phyloP scores from a whole-genome alignment of 1,140 invertebrate species.

The Cyclina sinensis region DNA sequence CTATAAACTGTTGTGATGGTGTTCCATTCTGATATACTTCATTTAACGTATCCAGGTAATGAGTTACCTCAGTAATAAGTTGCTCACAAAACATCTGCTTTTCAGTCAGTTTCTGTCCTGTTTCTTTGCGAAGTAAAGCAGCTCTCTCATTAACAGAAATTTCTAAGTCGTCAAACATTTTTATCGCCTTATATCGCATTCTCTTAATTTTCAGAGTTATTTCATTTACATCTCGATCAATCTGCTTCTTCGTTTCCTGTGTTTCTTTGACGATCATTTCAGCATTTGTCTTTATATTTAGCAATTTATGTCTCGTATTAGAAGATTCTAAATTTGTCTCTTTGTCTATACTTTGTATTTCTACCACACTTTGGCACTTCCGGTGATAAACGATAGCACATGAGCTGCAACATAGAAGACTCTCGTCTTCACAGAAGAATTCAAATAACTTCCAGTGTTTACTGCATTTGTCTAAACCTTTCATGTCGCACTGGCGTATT shows the following conservation, averaged over 20 bases:
- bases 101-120: neutral
- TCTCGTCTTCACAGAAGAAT: conserved; percentile 5
- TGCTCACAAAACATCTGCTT: neutral
- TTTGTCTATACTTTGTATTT: neutral
- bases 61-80: neutral
- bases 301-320: neutral
- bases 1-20: neutral
- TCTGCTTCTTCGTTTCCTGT: neutral
- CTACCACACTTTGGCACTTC: neutral
- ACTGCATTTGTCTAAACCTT: neutral
- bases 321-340: neutral
- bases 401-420: neutral
- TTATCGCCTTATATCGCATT: neutral
- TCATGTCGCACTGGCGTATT: neutral
- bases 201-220: neutral
- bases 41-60: neutral
- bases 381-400: neutral
- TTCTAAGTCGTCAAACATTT: neutral
- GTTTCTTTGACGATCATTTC: neutral
- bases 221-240: neutral
- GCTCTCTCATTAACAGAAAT: neutral
- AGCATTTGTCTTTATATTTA: neutral
- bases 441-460: neutral
- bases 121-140: neutral
- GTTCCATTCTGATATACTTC: neutral